Conservation (phyloP, 2,888 invertebrate species). For the Callyntrura sp. region DNA sequence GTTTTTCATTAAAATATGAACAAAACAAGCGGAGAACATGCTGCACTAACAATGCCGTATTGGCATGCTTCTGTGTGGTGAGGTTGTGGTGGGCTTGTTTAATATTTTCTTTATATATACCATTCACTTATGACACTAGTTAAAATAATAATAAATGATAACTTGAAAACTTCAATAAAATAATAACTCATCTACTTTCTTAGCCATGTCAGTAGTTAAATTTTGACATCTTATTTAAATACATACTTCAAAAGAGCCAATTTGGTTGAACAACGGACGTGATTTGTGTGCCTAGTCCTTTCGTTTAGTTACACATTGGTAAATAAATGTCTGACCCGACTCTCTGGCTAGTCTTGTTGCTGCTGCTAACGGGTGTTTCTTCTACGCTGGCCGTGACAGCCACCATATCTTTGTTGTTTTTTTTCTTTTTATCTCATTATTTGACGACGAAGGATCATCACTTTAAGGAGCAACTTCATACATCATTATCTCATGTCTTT, state of each 20-base stretch:
- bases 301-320: background rate
- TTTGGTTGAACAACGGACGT: conserved; percentile 19
- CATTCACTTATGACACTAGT: too few relatives aligned
- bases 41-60: background rate
- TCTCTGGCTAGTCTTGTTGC: background rate
- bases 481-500: background rate
- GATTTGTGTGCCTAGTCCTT: background rate
- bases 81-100: too few relatives aligned
- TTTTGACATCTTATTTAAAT: conserved; percentile 51
- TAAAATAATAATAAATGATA: background rate
- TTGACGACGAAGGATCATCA: background rate
- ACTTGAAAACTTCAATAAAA: background rate
- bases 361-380: background rate
- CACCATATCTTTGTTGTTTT: conserved; percentile 1
- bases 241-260: conserved; percentile 23
- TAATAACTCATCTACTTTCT: conserved; percentile 45
- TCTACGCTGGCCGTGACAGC: background rate
- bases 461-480: conserved; percentile 2
- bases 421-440: conserved; percentile 1
- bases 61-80: too few relatives aligned
- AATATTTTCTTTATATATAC: background rate
- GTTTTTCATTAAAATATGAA: background rate
- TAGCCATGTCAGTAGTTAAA: conserved; percentile 26
- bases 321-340: background rate
- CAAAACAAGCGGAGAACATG: too few relatives aligned